phyloP scores from a whole-genome alignment of 2,797 vertebrate species.

The Chaetophractus vellerosus region DNA sequence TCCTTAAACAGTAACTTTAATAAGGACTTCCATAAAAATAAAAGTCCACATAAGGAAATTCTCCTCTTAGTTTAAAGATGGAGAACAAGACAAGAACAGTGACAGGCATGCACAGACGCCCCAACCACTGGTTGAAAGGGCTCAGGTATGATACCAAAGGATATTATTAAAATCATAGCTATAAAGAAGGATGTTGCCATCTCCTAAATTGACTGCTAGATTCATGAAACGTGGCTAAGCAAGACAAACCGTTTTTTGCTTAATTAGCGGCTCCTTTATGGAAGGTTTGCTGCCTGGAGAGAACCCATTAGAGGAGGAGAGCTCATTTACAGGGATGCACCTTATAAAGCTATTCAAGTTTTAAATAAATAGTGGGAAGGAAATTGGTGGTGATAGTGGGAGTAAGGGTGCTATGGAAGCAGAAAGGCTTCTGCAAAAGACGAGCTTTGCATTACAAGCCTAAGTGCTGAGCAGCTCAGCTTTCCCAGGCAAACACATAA shows the following conservation, averaged over 20 bases:
- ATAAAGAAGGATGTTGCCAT: constrained; percentile 86
- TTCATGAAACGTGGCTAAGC: constrained; percentile 86
- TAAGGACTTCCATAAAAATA: constrained; percentile 81
- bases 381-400: not conserved
- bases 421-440: constrained; percentile 59
- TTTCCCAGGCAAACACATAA: constrained; percentile 61
- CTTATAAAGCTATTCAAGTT: constrained; percentile 76
- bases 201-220: constrained; percentile 87
- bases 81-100: not conserved
- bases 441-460: constrained; percentile 50
- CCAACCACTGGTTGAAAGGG: constrained; percentile 82
- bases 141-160: constrained; percentile 85
- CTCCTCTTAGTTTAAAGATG: constrained; percentile 52
- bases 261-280: constrained; percentile 90
- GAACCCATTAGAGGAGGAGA: constrained; percentile 87
- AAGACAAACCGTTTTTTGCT: constrained; percentile 88
- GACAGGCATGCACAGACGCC: not conserved
- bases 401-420: not conserved
- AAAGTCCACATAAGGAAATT: not conserved
- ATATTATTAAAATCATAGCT: constrained; percentile 86
- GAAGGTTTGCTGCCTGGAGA: constrained; percentile 89
- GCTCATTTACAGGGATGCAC: constrained; percentile 85
- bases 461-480: constrained; percentile 25
- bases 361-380: constrained; percentile 70
- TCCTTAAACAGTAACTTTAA: constrained; percentile 83